Percentiles rank a stretch among this genome's conserved stretches.
Evolutionary conservation across 2,888 invertebrate species (phyloP).

Genomic region (Lumbricus terrestris): DNA sequence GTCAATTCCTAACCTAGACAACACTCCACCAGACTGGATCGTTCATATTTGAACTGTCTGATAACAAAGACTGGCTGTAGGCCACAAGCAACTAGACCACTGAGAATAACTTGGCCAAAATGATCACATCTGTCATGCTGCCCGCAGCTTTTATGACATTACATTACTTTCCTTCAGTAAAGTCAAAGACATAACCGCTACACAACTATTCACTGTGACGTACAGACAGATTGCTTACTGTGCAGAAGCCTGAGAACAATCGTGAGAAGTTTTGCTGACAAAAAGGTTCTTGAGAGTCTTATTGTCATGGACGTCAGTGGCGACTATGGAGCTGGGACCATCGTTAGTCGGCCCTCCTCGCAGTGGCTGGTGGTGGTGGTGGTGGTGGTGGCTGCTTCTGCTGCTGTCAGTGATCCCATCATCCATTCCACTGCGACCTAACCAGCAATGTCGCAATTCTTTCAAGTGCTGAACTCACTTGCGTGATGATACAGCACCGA

Average conservation of each 20-base stretch:
- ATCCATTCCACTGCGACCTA: background rate
- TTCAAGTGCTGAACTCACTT: background rate
- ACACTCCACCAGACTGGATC: too few relatives aligned
- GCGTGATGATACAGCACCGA: background rate
- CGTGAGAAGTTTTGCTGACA: background rate
- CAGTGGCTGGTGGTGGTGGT: too few relatives aligned
- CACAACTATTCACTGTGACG: background rate
- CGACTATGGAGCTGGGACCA: background rate
- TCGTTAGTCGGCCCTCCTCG: background rate
- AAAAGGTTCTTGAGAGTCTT: background rate
- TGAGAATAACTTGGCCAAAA: background rate
- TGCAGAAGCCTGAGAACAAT: background rate
- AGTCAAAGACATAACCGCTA: background rate
- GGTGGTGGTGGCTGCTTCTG: too few relatives aligned
- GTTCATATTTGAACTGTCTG: too few relatives aligned
- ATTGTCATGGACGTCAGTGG: background rate
- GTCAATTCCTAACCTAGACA: too few relatives aligned
- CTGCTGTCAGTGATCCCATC: background rate
- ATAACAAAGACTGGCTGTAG: background rate
- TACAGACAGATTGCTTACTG: conserved; percentile 3
- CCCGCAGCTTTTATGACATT: too few relatives aligned
- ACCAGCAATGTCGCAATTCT: background rate
- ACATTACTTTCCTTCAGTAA: background rate
- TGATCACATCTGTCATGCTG: background rate
- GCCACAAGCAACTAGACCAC: background rate